Evolutionary conservation across 2,113 vertebrate genomes (phyloP).

Genomic region (Crotalus tigris): DNA sequence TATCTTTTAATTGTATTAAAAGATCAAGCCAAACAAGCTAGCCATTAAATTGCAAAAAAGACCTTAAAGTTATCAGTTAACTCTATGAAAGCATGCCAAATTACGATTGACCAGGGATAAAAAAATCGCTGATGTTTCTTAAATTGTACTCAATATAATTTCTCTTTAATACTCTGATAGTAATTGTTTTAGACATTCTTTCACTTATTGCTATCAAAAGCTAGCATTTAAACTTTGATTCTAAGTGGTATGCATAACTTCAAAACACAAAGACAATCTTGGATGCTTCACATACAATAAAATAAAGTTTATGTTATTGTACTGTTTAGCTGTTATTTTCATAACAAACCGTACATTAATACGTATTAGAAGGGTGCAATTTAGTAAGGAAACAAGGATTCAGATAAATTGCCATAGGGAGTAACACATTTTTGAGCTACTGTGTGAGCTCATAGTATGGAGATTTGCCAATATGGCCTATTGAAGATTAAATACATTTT

Average conservation of each 20-base stretch:
- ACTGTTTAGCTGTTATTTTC: neutral
- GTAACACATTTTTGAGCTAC: neutral
- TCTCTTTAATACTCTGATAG: neutral
- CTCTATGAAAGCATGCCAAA: neutral
- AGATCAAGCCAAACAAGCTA: neutral
- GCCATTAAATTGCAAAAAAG: neutral
- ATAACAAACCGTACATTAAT: neutral
- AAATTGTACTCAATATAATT: neutral
- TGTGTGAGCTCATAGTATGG: conserved; percentile 14
- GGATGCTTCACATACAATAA: neutral
- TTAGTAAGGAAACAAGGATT: neutral
- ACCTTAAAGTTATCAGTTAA: neutral
- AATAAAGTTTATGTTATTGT: neutral
- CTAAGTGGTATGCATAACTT: neutral
- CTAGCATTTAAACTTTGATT: neutral
- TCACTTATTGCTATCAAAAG: neutral
- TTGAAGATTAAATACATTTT: neutral
- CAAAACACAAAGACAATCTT: neutral
- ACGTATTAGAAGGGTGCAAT: neutral
- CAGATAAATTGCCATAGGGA: neutral
- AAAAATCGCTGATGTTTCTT: neutral
- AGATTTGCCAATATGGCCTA: conserved; percentile 10
- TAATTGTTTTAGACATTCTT: neutral
- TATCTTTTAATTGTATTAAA: neutral
- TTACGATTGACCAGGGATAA: neutral